These are phyloP conservation scores for Rhynchonema sp. DNA, from an alignment of 2,888 invertebrate genomes.

Conservation along the genomic window DNA sequence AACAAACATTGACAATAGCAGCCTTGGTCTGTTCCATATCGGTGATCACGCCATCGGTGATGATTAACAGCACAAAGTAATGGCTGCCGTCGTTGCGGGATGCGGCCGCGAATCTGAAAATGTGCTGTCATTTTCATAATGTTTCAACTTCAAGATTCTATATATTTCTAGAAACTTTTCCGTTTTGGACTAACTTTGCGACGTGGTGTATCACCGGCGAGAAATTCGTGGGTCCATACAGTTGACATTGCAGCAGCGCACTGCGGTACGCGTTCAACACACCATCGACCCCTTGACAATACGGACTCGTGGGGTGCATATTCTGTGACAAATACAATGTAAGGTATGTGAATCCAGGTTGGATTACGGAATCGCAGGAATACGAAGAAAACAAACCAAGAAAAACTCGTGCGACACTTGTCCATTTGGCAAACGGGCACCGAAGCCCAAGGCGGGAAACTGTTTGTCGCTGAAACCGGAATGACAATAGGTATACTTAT, in stretches of 20 bases:
- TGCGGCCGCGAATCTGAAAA: slow-evolving; percentile 1
- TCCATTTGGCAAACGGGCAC: slow-evolving; percentile 36
- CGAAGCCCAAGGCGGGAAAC: slow-evolving; percentile 40
- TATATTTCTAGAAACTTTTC: not conserved
- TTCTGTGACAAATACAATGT: slow-evolving; percentile 31
- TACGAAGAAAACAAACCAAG: slow-evolving; percentile 24
- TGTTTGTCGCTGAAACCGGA: slow-evolving; percentile 33
- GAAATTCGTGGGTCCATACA: slow-evolving; percentile 43
- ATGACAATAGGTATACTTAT: too few relatives aligned
- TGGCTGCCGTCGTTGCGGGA: not conserved
- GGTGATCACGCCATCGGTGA: slow-evolving; percentile 44
- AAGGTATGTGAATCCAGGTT: not conserved
- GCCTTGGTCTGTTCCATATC: slow-evolving; percentile 40
- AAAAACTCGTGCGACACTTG: slow-evolving; percentile 37
- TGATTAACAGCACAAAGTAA: slow-evolving; percentile 42
- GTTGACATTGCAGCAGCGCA: slow-evolving; percentile 12
- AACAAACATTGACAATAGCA: slow-evolving; percentile 26
- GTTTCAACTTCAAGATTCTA: not conserved
- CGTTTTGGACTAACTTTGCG: slow-evolving; percentile 23
- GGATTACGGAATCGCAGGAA: not conserved
- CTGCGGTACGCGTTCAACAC: slow-evolving; percentile 37
- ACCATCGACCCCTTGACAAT: slow-evolving; percentile 35
- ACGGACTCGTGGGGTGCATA: slow-evolving; percentile 37
- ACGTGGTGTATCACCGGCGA: slow-evolving; percentile 40
- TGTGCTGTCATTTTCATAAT: not conserved